Base-by-base conservation (phyloP, 1,140 invertebrate genomes). In the Notospermus geniculatus region DNA sequence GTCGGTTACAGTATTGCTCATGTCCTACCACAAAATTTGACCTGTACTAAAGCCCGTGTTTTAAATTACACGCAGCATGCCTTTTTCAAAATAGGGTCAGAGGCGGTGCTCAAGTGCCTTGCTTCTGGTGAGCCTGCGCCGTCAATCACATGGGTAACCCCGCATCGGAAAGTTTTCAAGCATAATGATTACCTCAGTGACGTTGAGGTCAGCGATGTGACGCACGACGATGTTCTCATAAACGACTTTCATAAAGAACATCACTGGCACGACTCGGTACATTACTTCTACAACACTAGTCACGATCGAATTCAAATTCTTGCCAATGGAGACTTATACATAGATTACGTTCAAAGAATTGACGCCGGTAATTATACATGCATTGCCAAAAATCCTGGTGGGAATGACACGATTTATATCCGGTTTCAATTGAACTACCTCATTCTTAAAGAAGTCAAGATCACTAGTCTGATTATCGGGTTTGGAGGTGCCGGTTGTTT, bases 311-410 rank as follows among this genome's bases (percentile, higher is more conserved):
- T 78, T 7, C 23, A 68, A 27, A 65, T 90, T 1, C 76, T 89
- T 15, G 82, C 85, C 29, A 89, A 90, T 70, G 89, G 89, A 5
- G 88, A 86, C 43, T 79, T 91, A 17, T 82, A 84, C 66, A 88
- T 92, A 32, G 78, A 83, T 28, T 84, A 86, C 57, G 80, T 91
- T 22, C 77, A 85, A 0, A 84, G 91, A 60, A 84, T 87, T 60
- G 92, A 95, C 80, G 89, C 89, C 66, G 94, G 94, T n/a, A 82
- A 87, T 41, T 97, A 95, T 80, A 86, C 87, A 41, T 97, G 94
- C 75, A 88, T 88, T 71, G 92, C 91, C 17, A 87, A 88, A 60
- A 95, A 94, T 81, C 87, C 90, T 13, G 84, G 90, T 54, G 88
- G 88, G 32, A 94, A 92, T 75, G 79, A 86, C 15, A 73, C 76